phyloP scores from a whole-genome alignment of 2,113 vertebrate genomes.

The Vombatus ursinus region DNA sequence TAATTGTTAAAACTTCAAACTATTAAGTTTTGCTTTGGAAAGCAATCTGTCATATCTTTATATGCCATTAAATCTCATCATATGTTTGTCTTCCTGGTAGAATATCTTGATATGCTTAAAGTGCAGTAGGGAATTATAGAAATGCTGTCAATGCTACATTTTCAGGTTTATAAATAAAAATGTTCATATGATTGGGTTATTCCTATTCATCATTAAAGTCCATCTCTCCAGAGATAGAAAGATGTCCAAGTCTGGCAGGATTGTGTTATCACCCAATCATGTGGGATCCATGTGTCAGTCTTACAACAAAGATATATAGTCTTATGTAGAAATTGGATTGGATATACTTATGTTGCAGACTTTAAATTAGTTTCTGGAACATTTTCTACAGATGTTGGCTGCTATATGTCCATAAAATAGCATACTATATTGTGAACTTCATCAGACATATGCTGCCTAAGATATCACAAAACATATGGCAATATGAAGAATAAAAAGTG shows the following conservation, averaged over 20 bases:
- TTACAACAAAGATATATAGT: constrained; percentile 81
- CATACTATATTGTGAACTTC: constrained; percentile 70
- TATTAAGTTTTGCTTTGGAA: constrained; percentile 75
- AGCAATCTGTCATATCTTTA: constrained; percentile 72
- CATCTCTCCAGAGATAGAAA: constrained; percentile 76
- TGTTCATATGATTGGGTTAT: constrained; percentile 71
- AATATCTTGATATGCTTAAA: constrained; percentile 83
- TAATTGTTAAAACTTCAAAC: constrained; percentile 81
- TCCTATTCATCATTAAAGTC: constrained; percentile 77
- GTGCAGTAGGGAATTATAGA: constrained; percentile 62
- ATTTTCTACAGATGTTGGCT: constrained; percentile 82
- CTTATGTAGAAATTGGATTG: constrained; percentile 71
- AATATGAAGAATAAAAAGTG: constrained; percentile 30
- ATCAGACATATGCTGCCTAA: constrained; percentile 53
- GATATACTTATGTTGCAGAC: constrained; percentile 81
- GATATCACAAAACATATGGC: constrained; percentile 50
- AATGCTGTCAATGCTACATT: constrained; percentile 64
- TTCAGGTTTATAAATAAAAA: constrained; percentile 78
- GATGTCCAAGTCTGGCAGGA: constrained; percentile 76
- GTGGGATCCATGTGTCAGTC: constrained; percentile 81
- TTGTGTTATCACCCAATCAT: constrained; percentile 79
- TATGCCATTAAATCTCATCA: constrained; percentile 79
- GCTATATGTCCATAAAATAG: constrained; percentile 76
- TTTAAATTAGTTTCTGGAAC: constrained; percentile 83
- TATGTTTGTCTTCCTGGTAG: constrained; percentile 74